These are phyloP conservation scores for Leptatherina wallacei DNA, from an alignment of 2,797 vertebrate genomes.

Conservation along the genomic window DNA sequence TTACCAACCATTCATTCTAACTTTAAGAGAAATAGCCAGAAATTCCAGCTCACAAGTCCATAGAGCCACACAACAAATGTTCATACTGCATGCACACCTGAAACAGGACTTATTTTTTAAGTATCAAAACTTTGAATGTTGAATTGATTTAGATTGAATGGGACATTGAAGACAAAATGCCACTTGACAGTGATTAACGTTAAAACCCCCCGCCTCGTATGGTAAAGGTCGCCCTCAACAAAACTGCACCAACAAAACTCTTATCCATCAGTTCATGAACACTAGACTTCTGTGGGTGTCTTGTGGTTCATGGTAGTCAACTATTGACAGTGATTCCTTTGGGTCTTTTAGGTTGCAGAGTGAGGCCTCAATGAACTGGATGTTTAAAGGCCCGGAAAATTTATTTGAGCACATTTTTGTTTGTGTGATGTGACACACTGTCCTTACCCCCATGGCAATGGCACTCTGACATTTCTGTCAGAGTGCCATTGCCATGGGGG, in stretches of 20 bases:
- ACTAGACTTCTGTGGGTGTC: not conserved
- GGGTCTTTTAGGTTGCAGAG: not conserved
- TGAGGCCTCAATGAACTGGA: too few relatives aligned
- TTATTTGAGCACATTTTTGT: too few relatives aligned
- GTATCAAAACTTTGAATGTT: not conserved
- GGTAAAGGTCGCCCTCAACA: not conserved
- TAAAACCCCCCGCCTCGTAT: not conserved
- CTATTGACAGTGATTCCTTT: not conserved
- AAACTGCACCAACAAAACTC: not conserved
- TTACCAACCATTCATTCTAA: conserved; percentile 56
- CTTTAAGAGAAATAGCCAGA: conserved; percentile 37
- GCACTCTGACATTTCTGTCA: not conserved
- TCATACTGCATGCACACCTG: not conserved
- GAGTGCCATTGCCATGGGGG: not conserved
- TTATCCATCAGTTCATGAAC: not conserved
- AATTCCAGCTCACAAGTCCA: not conserved
- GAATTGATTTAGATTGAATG: not conserved
- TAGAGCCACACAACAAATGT: conserved; percentile 8
- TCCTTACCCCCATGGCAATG: too few relatives aligned
- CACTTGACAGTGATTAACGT: not conserved
- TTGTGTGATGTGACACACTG: too few relatives aligned
- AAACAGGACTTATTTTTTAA: not conserved
- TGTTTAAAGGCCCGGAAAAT: too few relatives aligned
- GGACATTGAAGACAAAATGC: not conserved
- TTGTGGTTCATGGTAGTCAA: not conserved